Conservation (phyloP, 2,797 vertebrate genomes). For the Chaetophractus vellerosus region DNA sequence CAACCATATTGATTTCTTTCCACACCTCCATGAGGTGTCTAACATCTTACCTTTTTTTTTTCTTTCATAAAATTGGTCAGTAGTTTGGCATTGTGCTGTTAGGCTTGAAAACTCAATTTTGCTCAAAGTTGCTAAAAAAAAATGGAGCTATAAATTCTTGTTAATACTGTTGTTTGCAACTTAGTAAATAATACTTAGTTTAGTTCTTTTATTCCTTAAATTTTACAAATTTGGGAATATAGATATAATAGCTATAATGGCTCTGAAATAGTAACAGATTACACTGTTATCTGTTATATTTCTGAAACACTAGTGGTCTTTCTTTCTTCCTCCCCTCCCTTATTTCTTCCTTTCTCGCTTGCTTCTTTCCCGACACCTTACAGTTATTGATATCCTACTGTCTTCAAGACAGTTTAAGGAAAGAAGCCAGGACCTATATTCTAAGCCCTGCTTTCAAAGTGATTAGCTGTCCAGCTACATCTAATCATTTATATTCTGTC, state of each 20-base stretch:
- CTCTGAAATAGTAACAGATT: background rate
- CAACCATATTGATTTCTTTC: constrained; percentile 36
- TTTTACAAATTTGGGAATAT: too few species aligned
- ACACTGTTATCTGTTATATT: background rate
- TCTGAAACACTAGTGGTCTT: background rate
- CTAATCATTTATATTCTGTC: background rate
- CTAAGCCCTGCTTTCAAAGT: background rate
- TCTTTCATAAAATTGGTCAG: background rate
- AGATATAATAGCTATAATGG: too few species aligned
- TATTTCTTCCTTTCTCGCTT: background rate
- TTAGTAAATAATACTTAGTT: background rate
- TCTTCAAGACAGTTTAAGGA: background rate
- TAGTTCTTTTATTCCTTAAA: background rate
- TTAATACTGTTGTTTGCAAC: background rate
- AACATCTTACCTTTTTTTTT: background rate
- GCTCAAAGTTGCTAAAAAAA: background rate
- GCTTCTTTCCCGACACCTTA: background rate
- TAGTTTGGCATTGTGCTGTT: background rate
- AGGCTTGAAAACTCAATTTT: constrained; percentile 50
- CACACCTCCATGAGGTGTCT: background rate
- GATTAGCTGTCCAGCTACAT: background rate
- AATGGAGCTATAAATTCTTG: constrained; percentile 4
- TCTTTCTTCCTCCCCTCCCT: background rate
- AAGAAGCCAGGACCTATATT: background rate
- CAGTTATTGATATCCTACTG: background rate